These are phyloP conservation scores for Epicampocera succincta DNA, from an alignment of 2,888 invertebrate genomes.

Conservation along the genomic window DNA sequence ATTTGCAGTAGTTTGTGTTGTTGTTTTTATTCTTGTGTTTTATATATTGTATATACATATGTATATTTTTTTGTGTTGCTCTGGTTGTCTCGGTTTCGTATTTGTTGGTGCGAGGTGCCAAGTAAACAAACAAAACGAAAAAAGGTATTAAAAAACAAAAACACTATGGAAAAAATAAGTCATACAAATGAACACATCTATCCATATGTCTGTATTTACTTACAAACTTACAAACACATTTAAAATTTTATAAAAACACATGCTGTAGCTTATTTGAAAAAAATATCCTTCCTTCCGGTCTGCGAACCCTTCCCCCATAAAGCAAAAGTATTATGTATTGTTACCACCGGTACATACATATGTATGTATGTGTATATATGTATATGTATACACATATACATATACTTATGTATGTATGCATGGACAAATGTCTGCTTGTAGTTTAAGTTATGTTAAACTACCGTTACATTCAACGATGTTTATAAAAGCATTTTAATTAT, in stretches of 20 bases:
- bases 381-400: background rate
- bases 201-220: background rate
- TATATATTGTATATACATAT: background rate
- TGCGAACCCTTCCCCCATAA: conserved; percentile 37
- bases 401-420: too few species aligned
- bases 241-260: conserved; percentile 20
- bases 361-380: background rate
- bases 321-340: background rate
- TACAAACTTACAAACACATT: background rate
- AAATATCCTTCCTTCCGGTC: conserved; percentile 57
- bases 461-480: conserved; percentile 5
- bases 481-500: conserved; percentile 13
- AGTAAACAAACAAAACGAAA: conserved; percentile 56
- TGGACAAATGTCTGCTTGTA: background rate
- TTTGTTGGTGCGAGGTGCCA: conserved; percentile 61
- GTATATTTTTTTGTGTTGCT: conserved; percentile 37
- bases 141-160: conserved; percentile 32
- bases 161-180: conserved; percentile 9
- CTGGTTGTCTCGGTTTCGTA: conserved; percentile 60
- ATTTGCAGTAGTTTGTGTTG: background rate
- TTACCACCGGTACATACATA: background rate
- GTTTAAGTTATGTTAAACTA: too few species aligned
- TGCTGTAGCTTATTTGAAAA: conserved; percentile 42
- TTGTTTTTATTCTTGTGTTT: conserved; percentile 20
- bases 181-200: background rate